Evolutionary conservation across 2,888 invertebrate genomes (phyloP).

Genomic region (Pomacea canaliculata): DNA sequence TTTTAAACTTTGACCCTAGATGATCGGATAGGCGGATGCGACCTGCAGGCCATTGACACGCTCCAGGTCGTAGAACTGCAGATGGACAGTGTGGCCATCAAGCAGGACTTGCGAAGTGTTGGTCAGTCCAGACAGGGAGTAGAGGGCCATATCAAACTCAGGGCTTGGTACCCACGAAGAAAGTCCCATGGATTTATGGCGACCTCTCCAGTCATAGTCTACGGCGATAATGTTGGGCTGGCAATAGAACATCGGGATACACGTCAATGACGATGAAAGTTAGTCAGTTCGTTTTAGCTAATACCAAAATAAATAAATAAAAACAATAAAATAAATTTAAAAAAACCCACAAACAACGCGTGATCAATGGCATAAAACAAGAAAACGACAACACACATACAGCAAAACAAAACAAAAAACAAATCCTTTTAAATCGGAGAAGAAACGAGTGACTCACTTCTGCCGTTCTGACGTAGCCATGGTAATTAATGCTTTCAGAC

Average conservation of each 20-base stretch:
- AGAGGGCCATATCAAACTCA: slow-evolving; percentile 90
- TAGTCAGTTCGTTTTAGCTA: neutral
- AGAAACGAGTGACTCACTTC: neutral
- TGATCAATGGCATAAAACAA: neutral
- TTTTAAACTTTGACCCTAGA: too few species aligned
- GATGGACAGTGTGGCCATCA: slow-evolving; percentile 79
- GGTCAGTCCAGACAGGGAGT: slow-evolving; percentile 86
- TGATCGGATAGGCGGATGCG: slow-evolving; percentile 2
- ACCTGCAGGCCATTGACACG: slow-evolving; percentile 10
- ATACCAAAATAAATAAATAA: neutral
- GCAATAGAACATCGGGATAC: neutral
- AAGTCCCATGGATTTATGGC: slow-evolving; percentile 35
- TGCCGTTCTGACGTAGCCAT: slow-evolving; percentile 42
- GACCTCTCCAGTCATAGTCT: slow-evolving; percentile 26
- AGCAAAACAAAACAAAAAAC: neutral
- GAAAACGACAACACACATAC: neutral
- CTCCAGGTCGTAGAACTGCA: slow-evolving; percentile 75
- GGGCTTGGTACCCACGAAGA: slow-evolving; percentile 76
- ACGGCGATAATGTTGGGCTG: slow-evolving; percentile 26
- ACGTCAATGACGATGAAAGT: neutral
- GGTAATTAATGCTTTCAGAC: slow-evolving; percentile 45
- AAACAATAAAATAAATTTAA: neutral
- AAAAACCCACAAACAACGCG: neutral
- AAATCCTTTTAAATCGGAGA: neutral
- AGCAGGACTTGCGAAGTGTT: slow-evolving; percentile 82